Conservation (phyloP, 2,113 vertebrate species). For the Varanus komodoensis region DNA sequence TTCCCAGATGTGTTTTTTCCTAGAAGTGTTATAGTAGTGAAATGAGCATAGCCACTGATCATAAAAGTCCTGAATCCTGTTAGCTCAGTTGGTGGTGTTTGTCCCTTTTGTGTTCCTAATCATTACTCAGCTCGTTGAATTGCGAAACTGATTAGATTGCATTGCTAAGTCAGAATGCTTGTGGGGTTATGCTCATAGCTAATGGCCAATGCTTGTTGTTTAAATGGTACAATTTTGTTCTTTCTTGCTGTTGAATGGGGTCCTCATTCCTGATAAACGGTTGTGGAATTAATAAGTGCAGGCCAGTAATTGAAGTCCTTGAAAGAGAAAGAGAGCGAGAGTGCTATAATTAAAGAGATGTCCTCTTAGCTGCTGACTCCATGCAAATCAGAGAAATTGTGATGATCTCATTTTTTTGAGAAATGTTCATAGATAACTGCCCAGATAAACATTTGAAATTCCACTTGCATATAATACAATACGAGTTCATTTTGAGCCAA, state of each 20-base stretch:
- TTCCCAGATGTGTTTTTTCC: not conserved
- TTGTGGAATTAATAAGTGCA: constrained; percentile 22
- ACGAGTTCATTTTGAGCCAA: not conserved
- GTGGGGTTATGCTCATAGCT: constrained; percentile 14
- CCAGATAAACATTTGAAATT: not conserved
- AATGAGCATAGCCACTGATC: constrained; percentile 35
- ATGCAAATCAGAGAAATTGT: not conserved
- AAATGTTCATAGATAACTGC: not conserved
- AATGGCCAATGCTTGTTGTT: constrained; percentile 35
- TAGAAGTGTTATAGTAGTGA: not conserved
- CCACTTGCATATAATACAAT: not conserved
- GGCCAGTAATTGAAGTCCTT: not conserved
- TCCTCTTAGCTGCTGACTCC: constrained; percentile 21
- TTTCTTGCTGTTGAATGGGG: constrained; percentile 27
- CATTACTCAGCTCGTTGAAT: constrained; percentile 19
- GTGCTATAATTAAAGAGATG: constrained; percentile 5
- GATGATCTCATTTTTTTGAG: not conserved
- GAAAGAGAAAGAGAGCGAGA: not conserved
- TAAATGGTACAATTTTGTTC: constrained; percentile 40
- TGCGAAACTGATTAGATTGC: constrained; percentile 35
- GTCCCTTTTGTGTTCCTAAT: constrained; percentile 40
- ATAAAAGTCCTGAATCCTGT: constrained; percentile 17
- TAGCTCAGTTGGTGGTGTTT: constrained; percentile 30
- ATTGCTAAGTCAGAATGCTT: not conserved
- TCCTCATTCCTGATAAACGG: constrained; percentile 13